Evolutionary conservation across 2,797 vertebrate species (phyloP).

Genomic region (Graptemys geographica): DNA sequence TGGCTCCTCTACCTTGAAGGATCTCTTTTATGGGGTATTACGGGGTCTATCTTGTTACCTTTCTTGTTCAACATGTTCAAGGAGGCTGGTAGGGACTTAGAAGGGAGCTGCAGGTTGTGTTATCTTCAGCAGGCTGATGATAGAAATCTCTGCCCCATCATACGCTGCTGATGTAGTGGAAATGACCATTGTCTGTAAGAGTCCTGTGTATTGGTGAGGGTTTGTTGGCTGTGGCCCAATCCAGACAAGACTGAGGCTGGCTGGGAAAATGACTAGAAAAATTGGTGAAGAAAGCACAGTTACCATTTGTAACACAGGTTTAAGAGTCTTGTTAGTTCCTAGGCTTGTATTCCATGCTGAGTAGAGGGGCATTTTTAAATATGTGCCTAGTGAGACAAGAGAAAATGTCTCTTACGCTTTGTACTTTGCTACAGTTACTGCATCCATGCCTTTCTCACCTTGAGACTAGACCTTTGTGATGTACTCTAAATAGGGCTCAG

Average conservation of each 20-base stretch:
- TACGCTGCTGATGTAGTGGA: neutral
- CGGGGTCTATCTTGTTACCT: neutral
- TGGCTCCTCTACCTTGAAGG: conserved; percentile 31
- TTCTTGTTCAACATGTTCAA: neutral
- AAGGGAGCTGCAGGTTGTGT: neutral
- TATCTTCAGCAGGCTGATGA: neutral
- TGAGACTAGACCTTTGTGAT: neutral
- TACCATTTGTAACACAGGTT: neutral
- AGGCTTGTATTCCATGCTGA: neutral
- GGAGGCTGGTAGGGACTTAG: neutral
- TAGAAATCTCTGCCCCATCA: neutral
- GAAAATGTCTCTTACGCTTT: neutral
- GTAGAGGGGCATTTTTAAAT: neutral
- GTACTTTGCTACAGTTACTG: neutral
- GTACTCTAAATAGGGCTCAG: neutral
- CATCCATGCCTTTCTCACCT: neutral
- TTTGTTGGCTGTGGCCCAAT: neutral
- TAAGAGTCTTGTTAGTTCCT: neutral
- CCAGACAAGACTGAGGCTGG: neutral
- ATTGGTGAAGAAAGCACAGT: neutral
- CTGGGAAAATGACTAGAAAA: neutral
- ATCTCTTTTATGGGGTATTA: conserved; percentile 34
- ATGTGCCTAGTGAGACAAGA: neutral
- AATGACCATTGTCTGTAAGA: neutral
- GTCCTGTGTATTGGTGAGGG: neutral